Percentiles rank a stretch among this genome's conserved stretches.
phyloP scores from a whole-genome alignment of 2,797 vertebrate species.

The Esox lucius region DNA sequence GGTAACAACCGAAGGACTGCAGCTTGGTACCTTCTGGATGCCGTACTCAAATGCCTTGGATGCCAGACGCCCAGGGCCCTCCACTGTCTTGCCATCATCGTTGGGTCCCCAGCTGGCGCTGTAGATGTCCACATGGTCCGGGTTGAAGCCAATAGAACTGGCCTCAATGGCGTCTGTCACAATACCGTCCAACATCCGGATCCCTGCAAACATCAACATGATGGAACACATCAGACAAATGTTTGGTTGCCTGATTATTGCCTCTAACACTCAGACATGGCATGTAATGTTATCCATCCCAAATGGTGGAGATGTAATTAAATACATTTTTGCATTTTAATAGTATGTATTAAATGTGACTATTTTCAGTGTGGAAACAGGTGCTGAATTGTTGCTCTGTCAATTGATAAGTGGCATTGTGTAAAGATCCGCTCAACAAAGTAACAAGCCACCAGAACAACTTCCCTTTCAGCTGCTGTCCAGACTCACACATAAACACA shows the following conservation, averaged over 20 bases:
- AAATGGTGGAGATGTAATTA: too few species aligned
- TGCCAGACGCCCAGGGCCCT: conserved; percentile 92
- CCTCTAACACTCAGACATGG: too few species aligned
- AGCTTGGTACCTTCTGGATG: conserved; percentile 84
- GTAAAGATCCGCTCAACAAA: conserved; percentile 40
- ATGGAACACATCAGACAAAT: background rate
- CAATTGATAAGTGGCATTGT: conserved; percentile 47
- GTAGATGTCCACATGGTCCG: conserved; percentile 96
- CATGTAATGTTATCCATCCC: too few species aligned
- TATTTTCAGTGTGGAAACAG: background rate
- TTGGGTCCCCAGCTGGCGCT: conserved; percentile 99
- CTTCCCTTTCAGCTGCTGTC: conserved; percentile 10
- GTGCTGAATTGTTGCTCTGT: conserved; percentile 18
- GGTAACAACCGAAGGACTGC: background rate
- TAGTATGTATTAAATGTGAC: background rate
- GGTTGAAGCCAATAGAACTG: conserved; percentile 95
- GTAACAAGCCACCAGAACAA: conserved; percentile 33
- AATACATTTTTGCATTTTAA: background rate
- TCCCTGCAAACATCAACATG: conserved; percentile 70
- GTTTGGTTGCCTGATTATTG: background rate
- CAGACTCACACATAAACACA: background rate
- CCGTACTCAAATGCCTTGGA: conserved; percentile 98
- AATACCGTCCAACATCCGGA: conserved; percentile 96
- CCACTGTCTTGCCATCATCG: conserved; percentile 96
- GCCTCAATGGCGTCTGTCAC: conserved; percentile 98